Base-by-base conservation (phyloP, 2,113 vertebrate genomes). In the Calonectris borealis region DNA sequence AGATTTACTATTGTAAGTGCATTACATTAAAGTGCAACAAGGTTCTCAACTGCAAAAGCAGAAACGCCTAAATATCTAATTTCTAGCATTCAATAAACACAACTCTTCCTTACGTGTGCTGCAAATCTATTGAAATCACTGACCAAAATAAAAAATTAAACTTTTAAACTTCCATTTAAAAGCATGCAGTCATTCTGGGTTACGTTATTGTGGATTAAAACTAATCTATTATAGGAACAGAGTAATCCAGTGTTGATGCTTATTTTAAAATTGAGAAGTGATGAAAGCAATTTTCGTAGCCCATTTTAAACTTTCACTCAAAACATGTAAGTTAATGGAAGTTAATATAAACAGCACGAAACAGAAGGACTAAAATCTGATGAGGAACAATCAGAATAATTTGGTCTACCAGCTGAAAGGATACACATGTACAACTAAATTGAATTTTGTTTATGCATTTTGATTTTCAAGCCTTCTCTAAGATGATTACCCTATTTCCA, bases 321-420 rank as follows among this genome's bases (percentile, higher is more conserved):
- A 93, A 97, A 97, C 92, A 96, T 76, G 95, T 75, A 95, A 92
- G 95, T 97, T 98, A 98, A 98, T 98, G 97, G 98, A 98, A 98
- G 94, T 97, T 98, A 97, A 95, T 88, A 87, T 98, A 98, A 98
- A 98, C 97, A 98, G 94, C 64, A 92, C 13, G 13, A 96, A 97
- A 97, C 95, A 97, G 96, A 96, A 97, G 96, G 97, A 91, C 94
- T 96, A 96, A 93, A 98, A 98, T 95, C 96, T 96, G 97, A 98
- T 97, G 95, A 97, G 96, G 83, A 93, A 83, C 92, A 96, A 83
- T 88, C 85, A 97, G 87, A 87, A 93, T 93, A 94, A 96, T 97
- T 97, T 94, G 93, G 90, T 95, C 95, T 91, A 93, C 75, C 76
- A 85, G 69, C 81, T 91, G 86, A 96, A 97, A 95, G 77, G 76